Evolutionary conservation across 2,113 vertebrate genomes (phyloP).

Genomic region (Synchiropus splendidus): DNA sequence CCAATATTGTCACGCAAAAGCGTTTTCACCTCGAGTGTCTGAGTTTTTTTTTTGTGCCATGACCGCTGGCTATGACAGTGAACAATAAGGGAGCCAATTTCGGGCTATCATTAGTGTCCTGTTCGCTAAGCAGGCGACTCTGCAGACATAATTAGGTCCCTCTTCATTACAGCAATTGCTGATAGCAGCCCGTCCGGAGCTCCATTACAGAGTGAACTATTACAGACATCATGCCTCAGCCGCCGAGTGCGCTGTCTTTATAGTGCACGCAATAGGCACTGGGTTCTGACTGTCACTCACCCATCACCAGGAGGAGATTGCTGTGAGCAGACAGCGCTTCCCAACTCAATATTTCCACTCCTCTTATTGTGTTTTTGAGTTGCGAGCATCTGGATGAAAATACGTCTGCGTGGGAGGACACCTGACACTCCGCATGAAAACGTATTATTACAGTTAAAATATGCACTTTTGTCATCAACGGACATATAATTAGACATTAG

Average conservation of each 20-base stretch:
- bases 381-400: conserved; percentile 6
- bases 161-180: conserved; percentile 44
- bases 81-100: conserved; percentile 29
- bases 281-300: no score
- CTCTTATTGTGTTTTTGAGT: conserved; percentile 18
- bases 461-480: no score
- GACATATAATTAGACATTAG: no score
- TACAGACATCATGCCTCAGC: conserved; percentile 16
- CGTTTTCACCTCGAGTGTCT: conserved; percentile 7
- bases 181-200: conserved; percentile 16
- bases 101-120: conserved; percentile 47
- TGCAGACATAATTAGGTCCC: conserved; percentile 46
- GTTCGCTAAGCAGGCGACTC: conserved; percentile 30
- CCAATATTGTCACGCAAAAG: conserved; percentile 1
- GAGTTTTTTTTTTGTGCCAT: conserved; percentile 8
- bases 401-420: conserved; percentile 34
- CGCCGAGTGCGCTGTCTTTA: neutral
- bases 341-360: neutral
- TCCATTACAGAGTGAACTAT: conserved; percentile 26
- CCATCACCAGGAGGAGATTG: no score
- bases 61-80: conserved; percentile 23
- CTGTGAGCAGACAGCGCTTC: no score
- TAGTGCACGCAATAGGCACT: neutral
- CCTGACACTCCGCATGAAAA: conserved; percentile 9
- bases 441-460: no score